phyloP scores from a whole-genome alignment of 2,888 invertebrate genomes.

The Allygus modestus region DNA sequence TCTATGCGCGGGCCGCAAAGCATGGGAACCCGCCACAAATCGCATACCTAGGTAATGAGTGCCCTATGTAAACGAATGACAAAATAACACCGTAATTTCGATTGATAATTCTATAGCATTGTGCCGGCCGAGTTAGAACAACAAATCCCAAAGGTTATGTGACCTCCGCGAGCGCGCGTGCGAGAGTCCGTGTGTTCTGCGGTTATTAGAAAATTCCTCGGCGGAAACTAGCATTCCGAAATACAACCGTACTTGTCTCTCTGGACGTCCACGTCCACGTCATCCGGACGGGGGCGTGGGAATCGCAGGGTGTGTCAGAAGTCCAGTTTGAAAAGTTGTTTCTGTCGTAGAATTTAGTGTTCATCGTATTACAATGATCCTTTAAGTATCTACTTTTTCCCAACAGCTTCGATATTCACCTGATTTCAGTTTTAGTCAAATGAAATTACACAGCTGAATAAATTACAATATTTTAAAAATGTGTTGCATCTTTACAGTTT shows the following conservation, averaged over 20 bases:
- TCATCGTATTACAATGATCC: no score
- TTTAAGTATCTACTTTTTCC: no score
- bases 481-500: no score
- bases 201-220: conserved; percentile 62
- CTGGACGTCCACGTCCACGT: neutral
- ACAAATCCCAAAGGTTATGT: conserved; percentile 62
- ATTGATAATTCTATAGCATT: conserved; percentile 64
- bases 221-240: conserved; percentile 45
- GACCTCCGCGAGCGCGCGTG: conserved; percentile 32
- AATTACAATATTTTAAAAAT: no score
- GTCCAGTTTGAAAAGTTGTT: no score
- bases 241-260: neutral
- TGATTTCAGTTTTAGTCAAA: no score
- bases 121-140: conserved; percentile 62
- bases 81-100: conserved; percentile 64
- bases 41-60: conserved; percentile 55
- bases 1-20: conserved; percentile 28
- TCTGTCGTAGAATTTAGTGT: no score
- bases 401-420: no score
- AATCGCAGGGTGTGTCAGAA: no score
- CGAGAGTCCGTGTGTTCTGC: conserved; percentile 32
- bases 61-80: conserved; percentile 63
- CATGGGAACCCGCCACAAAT: conserved; percentile 57
- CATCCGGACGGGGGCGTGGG: neutral
- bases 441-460: no score